Percentiles rank a stretch among this genome's conserved stretches.
These are phyloP conservation scores for Neomonachus schauinslandi DNA, from an alignment of 2,113 vertebrate genomes.

Conservation along the genomic window DNA sequence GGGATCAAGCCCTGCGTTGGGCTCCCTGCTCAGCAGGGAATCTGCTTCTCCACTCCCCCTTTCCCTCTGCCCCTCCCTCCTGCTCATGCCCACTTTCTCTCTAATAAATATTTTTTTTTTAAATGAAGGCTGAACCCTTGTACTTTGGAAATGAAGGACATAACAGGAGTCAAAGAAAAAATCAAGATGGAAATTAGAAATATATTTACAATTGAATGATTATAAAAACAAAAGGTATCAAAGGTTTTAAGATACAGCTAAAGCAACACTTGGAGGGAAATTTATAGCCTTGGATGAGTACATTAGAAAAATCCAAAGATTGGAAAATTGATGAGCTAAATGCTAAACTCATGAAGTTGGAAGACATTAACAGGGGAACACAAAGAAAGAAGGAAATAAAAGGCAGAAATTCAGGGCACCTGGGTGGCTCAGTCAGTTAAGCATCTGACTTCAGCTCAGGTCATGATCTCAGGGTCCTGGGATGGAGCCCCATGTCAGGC, in stretches of 20 bases:
- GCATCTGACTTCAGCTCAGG: no score
- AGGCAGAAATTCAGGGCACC: background rate
- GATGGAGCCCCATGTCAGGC: no score
- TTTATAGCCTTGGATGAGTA: background rate
- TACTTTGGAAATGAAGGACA: background rate
- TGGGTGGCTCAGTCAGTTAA: no score
- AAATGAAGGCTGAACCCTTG: no score
- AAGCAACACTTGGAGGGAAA: background rate
- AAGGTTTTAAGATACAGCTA: background rate
- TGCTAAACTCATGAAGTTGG: background rate
- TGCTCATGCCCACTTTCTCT: no score
- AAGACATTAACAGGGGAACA: background rate
- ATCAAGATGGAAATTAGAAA: background rate
- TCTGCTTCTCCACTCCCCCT: no score
- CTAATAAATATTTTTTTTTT: no score
- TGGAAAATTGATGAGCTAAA: background rate
- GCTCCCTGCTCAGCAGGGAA: no score
- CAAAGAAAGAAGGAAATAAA: slow-evolving; percentile 10
- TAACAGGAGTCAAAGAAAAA: background rate
- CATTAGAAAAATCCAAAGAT: background rate
- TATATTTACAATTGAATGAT: background rate
- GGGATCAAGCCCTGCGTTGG: no score
- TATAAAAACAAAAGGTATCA: background rate
- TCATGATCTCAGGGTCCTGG: no score
- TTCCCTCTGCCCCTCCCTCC: no score